Base-by-base conservation (phyloP, 2,113 vertebrate species). In the Hippocampus comes region DNA sequence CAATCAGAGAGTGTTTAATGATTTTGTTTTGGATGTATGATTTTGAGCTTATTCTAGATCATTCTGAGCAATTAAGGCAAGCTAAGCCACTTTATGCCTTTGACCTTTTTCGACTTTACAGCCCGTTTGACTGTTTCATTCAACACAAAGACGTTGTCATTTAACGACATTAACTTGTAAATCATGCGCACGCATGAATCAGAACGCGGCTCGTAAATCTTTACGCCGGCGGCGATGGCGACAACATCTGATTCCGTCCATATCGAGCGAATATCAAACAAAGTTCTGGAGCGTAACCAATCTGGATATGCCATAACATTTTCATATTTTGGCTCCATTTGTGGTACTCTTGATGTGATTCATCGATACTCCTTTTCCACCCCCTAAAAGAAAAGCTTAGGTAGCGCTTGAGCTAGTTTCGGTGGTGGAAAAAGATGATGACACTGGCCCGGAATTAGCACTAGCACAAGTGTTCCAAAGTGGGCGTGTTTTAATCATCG, bases 241-340 rank as follows among this genome's bases (percentile, higher is more conserved):
- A 38, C 48, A 20, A 59, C 18, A 46, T 9, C 63, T 49, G n/a
- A 10, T 27, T 77, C 55, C 63, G 20, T 25, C 34, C 34, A 38
- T 6, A 38, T 56, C n/a, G 0, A 12, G 14, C 14, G 55, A 23
- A 42, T 42, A 14, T 20, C 11, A 12, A 34, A 20, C 17, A 63
- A 59, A 30, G 23, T 25, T 59, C n/a, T 23, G 43, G 42, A 70
- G 67, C 25, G 27, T 17, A 30, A 68, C 27, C 49, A 67, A 74
- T 42, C 14, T 49, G 12, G 11, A 5, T 17, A 46, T 27, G 80
- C 77, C 81, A 67, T 72, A 80, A 79, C 81, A 77, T 42, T 55
- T 66, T 59, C 68, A 70, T 34, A 34, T 34, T 34, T 34, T 34
- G 30, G 0, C 4, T 5, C 5, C 30, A 34, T 34, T 34, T 34